phyloP scores from a whole-genome alignment of 1,140 invertebrate species.

The Meloidogyne floridensis region DNA sequence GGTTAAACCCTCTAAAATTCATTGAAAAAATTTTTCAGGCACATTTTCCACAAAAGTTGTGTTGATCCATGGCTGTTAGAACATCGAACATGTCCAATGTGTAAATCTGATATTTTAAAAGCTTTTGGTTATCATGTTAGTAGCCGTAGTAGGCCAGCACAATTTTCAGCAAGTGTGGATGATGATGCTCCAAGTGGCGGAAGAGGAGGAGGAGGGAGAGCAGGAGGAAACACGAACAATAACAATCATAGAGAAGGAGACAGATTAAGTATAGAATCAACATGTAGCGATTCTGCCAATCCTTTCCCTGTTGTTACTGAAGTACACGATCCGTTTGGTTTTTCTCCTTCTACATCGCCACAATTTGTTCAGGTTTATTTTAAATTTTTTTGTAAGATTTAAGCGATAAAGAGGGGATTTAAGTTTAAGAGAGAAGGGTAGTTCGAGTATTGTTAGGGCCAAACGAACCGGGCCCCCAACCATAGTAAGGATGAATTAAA shows the following conservation, averaged over 20 bases:
- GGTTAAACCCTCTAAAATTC: too few species aligned
- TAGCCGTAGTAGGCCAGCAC: slow-evolving; percentile 38
- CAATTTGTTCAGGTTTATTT: slow-evolving; percentile 51
- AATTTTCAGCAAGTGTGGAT: slow-evolving; percentile 48
- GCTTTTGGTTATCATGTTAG: slow-evolving; percentile 82
- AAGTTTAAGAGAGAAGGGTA: too few species aligned
- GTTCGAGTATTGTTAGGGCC: too few species aligned
- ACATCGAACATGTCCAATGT: slow-evolving; percentile 82
- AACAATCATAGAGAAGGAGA: slow-evolving; percentile 20
- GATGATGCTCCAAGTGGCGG: too few species aligned
- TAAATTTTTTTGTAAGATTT: not conserved
- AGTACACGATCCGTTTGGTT: slow-evolving; percentile 59
- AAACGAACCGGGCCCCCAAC: too few species aligned
- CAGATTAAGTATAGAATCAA: slow-evolving; percentile 44
- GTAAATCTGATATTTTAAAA: slow-evolving; percentile 89
- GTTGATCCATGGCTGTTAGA: slow-evolving; percentile 91
- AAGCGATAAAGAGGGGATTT: too few species aligned
- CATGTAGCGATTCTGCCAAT: slow-evolving; percentile 54
- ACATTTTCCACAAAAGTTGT: slow-evolving; percentile 88
- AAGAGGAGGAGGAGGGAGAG: too few species aligned
- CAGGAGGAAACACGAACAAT: not conserved
- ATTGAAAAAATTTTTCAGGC: slow-evolving; percentile 73
- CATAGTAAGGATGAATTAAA: too few species aligned
- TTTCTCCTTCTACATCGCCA: slow-evolving; percentile 57
- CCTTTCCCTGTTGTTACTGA: slow-evolving; percentile 57